phyloP scores from a whole-genome alignment of 2,888 invertebrate genomes.

The Phalangium opilio region DNA sequence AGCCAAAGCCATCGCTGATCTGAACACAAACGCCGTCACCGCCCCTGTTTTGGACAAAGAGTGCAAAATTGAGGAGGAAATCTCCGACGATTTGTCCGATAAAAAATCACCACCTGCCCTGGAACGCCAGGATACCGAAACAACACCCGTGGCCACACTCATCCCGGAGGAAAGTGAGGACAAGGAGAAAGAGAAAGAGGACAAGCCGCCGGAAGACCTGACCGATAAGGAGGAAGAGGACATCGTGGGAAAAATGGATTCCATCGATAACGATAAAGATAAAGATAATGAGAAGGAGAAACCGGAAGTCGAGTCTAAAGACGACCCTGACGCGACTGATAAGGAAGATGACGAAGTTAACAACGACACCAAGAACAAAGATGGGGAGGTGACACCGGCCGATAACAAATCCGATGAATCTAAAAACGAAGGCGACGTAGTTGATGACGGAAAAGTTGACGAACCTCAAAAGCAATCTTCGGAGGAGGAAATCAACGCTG shows the following conservation, averaged over 20 bases:
- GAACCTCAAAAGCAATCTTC: not conserved
- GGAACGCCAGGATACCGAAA: conserved; percentile 3
- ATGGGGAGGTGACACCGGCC: conserved; percentile 10
- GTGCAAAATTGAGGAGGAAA: no score
- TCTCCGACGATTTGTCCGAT: no score
- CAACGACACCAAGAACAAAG: conserved; percentile 9
- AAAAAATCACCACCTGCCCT: no score
- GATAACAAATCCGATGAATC: conserved; percentile 8
- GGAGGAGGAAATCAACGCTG: conserved; percentile 7
- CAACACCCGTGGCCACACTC: no score
- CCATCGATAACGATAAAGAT: not conserved
- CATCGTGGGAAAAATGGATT: no score
- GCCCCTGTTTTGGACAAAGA: no score
- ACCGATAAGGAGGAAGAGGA: not conserved
- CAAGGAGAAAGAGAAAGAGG: conserved; percentile 12
- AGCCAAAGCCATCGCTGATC: no score
- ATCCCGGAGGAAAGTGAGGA: conserved; percentile 15
- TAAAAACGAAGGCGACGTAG: conserved; percentile 6
- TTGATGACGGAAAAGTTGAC: conserved; percentile 5
- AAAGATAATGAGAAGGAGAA: not conserved
- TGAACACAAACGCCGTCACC: no score
- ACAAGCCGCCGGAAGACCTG: conserved; percentile 8
- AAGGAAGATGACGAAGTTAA: conserved; percentile 20
- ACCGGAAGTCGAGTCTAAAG: no score
- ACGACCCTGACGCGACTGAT: conserved; percentile 7